Percentiles rank a stretch among this genome's conserved stretches.
These are phyloP conservation scores for Leptinotarsa tumamoca DNA, from an alignment of 2,888 invertebrate genomes.

Conservation along the genomic window DNA sequence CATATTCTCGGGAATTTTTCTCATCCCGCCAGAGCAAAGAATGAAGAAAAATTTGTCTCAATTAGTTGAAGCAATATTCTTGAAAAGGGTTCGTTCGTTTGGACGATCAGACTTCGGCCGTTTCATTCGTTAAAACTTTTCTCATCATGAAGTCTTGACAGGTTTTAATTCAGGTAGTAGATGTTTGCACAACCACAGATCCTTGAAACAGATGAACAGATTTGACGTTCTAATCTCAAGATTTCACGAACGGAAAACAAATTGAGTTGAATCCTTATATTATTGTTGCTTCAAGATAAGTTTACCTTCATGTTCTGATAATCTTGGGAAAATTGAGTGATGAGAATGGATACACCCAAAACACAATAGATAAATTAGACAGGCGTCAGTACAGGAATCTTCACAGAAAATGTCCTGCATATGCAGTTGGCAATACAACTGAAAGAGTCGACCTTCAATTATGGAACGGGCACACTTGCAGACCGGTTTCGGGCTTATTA, in stretches of 20 bases:
- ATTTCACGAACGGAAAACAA: slow-evolving; percentile 1
- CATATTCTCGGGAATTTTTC: neutral
- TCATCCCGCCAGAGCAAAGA: neutral
- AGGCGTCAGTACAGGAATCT: too few relatives aligned
- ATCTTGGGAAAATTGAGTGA: neutral
- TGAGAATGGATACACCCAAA: too few relatives aligned
- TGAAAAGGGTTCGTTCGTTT: neutral
- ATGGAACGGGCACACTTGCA: too few relatives aligned
- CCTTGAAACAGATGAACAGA: neutral
- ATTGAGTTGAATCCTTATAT: neutral
- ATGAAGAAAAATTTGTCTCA: neutral
- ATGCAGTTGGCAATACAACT: too few relatives aligned
- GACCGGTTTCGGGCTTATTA: too few relatives aligned
- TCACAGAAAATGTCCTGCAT: too few relatives aligned
- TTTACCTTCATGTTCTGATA: neutral
- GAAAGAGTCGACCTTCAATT: too few relatives aligned
- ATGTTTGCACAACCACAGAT: neutral
- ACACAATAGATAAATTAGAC: too few relatives aligned
- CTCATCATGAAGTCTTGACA: neutral
- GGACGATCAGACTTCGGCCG: neutral
- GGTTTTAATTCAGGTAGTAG: neutral
- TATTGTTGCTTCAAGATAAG: neutral
- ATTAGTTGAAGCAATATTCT: neutral
- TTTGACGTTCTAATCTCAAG: neutral
- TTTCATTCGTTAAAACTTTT: slow-evolving; percentile 9